Base-by-base conservation (phyloP, 2,888 invertebrate genomes). In the Synergus itoensis region DNA sequence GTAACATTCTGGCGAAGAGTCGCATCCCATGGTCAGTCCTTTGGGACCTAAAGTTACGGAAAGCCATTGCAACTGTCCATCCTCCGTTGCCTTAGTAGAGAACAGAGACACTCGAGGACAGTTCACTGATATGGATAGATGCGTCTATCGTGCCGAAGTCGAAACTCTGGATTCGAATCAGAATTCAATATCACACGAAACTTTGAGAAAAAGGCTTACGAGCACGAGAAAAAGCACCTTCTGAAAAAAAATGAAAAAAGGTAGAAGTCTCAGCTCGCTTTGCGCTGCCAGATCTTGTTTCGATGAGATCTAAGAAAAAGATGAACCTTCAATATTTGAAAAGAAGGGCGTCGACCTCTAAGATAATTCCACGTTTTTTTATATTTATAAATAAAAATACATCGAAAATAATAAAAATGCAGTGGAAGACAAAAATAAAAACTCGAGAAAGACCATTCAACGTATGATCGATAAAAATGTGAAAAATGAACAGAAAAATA, bases 1-100 rank as follows among this genome's bases (percentile, higher is more conserved):
- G 60, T 62, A 76, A 77, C 77, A 57, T 77, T 69, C 57, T 53
- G 67, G 18, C 80, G 65, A 43, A 60, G 67, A 79, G 60, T 79
- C 76, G 48, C 77, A 78, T 83, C 77, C 77, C 79, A 57, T 80
- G 85, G 86, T 82, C 83, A 85, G 81, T 85, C 88, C 85, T 85
- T 76, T 65, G 86, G 86, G 88, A 86, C 80, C 82, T 78, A 81
- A 88, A 89, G 88, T 90, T 90, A 85, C 84, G 85, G 84, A 84
- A 86, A 86, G 82, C 84, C 85, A 87, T 86, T 82, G 86, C 83
- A 85, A 80, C 85, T 84, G 85, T 85, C 81, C 83, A 84, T 84
- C 81, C 86, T 84, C 84, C 82, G 84, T 86, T 88, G 84, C 80
- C 82, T 82, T 80, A 77, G 80, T 79, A 79, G 85, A 85, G 79